A percentile compares a stretch with the other conserved stretches of the same genome.
Evolutionary conservation across 2,113 vertebrate genomes (phyloP).

Genomic region (Melanotaenia duboulayi): DNA sequence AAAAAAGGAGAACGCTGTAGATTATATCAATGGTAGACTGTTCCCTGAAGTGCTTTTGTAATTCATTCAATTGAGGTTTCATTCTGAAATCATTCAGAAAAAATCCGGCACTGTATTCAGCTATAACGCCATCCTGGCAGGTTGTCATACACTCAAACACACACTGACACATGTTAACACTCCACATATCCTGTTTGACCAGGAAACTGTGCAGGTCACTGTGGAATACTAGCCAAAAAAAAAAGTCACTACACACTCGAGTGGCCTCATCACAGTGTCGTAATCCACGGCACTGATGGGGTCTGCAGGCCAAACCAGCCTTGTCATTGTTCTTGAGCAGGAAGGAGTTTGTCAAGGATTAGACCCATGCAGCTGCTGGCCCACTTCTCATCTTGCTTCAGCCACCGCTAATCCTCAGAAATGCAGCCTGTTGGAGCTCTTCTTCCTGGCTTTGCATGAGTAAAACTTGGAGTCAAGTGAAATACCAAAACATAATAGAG

Average conservation of each 20-base stretch:
- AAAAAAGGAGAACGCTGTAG: not conserved
- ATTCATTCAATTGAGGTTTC: not conserved
- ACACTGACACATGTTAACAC: slow-evolving; percentile 17
- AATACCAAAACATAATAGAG: slow-evolving; percentile 20
- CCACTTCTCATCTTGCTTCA: slow-evolving; percentile 55
- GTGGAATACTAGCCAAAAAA: slow-evolving; percentile 39
- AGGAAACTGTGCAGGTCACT: slow-evolving; percentile 37
- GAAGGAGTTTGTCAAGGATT: slow-evolving; percentile 67
- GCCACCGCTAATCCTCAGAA: slow-evolving; percentile 59
- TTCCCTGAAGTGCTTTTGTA: slow-evolving; percentile 22
- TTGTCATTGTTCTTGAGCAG: slow-evolving; percentile 72
- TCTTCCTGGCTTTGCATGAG: slow-evolving; percentile 17
- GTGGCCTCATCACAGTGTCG: slow-evolving; percentile 44
- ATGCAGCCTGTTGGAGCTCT: slow-evolving; percentile 31
- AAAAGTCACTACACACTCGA: slow-evolving; percentile 42
- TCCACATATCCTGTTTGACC: slow-evolving; percentile 23
- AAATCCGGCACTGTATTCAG: slow-evolving; percentile 23
- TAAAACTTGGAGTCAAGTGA: slow-evolving; percentile 5
- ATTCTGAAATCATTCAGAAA: not conserved
- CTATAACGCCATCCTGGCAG: slow-evolving; percentile 11
- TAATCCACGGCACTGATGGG: slow-evolving; percentile 26
- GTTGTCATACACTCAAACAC: not conserved
- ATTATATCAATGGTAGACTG: slow-evolving; percentile 3
- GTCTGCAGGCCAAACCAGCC: slow-evolving; percentile 46
- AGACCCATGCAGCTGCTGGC: slow-evolving; percentile 55